phyloP scores from a whole-genome alignment of 1,140 invertebrate genomes.

The Sitophilus oryzae region DNA sequence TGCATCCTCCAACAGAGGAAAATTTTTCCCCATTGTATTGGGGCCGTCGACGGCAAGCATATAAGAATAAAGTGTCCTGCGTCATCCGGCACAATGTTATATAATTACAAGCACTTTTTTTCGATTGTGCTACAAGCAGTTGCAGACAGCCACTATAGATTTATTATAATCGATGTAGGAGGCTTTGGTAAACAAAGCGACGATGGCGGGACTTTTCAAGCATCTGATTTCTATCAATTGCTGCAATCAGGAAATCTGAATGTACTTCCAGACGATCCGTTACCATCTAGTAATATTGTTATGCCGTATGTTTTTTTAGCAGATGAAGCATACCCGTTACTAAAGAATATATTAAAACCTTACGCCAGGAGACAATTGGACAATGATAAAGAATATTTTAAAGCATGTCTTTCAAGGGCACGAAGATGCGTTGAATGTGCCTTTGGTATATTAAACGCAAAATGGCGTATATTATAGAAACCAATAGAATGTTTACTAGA shows the following conservation, averaged over 20 bases:
- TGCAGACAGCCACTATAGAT: slow-evolving; percentile 47
- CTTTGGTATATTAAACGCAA: not conserved
- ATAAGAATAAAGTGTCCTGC: slow-evolving; percentile 36
- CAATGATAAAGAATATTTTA: not conserved
- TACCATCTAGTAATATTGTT: not conserved
- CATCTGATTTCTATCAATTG: not conserved
- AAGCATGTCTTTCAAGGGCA: not conserved
- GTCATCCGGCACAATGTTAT: slow-evolving; percentile 39
- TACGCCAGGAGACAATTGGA: not conserved
- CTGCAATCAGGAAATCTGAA: not conserved
- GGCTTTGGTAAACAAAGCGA: slow-evolving; percentile 43
- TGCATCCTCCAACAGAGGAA: no score
- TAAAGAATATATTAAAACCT: no score
- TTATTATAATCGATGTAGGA: slow-evolving; percentile 46
- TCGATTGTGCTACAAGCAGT: slow-evolving; percentile 46
- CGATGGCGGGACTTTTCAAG: slow-evolving; percentile 21
- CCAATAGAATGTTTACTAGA: not conserved
- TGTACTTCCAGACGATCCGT: not conserved
- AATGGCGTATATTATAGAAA: not conserved
- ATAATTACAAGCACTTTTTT: slow-evolving; percentile 46
- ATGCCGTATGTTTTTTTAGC: not conserved
- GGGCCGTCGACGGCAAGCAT: slow-evolving; percentile 47
- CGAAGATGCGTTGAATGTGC: not conserved
- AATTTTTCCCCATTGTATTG: no score
- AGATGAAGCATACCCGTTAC: not conserved